Base-by-base conservation (phyloP, 2,797 vertebrate species). In the Gephyroberyx darwinii region DNA sequence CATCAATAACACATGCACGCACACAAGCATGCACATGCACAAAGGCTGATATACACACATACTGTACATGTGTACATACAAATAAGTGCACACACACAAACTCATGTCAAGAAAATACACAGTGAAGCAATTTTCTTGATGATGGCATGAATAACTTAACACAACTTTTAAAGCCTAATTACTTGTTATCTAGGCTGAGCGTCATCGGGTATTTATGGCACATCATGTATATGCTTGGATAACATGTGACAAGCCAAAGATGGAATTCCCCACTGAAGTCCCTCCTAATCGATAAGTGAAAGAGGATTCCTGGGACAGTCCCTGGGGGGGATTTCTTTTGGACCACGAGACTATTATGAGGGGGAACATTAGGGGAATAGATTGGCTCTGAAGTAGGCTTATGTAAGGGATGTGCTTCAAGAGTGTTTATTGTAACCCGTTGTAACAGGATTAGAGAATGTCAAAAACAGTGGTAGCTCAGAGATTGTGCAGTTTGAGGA, bases 181-280 rank as follows among this genome's bases (percentile, higher is more conserved):
- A 16, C 22, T 14, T 12, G 30, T 55, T 35, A n/a, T 37, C 55
- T 37, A 57, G 20, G n/a, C 19, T 37, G 51, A 30, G 54, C 17
- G 31, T 37, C 20, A 64, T 50, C 16, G 69, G 55, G 51, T 54
- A 63, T 39, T 37, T 39, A 57, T 30, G 53, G 30, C 14, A 55
- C 26, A 31, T 43, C 13, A 48, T 33, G 33, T 33, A 12, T 12
- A n/a, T 62, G 16, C 35, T 37, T 2, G 3, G 13, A 66, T 73
- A 37, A 14, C 54, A 68, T 63, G 45, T 60, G 50, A 71, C 13
- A 56, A 53, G 41, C 13, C 65, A 67, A 73, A 69, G 43, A 74
- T 68, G 81, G 54, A 85, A 82, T 77, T 83, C 37, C 70, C 69
- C 64, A 6, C 16, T 63, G 14, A 79, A 75, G 56, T 73, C 70